Conservation (phyloP, 2,888 invertebrate genomes). For the Exocentrus adspersus region DNA sequence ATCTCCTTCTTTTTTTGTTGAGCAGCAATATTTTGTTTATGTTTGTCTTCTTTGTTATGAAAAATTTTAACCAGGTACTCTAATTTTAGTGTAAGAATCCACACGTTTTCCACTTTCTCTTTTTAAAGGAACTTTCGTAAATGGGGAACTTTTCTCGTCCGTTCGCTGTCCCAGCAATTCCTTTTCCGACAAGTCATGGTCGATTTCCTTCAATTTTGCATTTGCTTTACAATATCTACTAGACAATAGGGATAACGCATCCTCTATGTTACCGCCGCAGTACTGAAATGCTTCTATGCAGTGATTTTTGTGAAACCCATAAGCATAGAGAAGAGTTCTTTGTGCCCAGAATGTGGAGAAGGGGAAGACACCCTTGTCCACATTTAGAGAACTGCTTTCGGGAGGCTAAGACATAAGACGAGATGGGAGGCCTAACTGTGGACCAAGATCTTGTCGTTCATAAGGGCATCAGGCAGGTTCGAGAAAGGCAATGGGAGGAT, state of each 20-base stretch:
- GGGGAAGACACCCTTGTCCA: no score
- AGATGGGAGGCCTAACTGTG: no score
- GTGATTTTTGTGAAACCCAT: slow-evolving; percentile 79
- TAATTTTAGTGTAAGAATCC: slow-evolving; percentile 75
- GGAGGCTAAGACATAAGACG: no score
- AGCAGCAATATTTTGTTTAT: slow-evolving; percentile 44
- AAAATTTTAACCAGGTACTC: slow-evolving; percentile 70
- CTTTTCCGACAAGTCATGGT: slow-evolving; percentile 63
- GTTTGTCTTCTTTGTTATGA: slow-evolving; percentile 63
- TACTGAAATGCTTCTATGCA: slow-evolving; percentile 78
- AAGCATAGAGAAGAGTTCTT: no score
- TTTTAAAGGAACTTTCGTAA: slow-evolving; percentile 75
- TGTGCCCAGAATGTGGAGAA: no score
- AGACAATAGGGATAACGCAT: slow-evolving; percentile 76
- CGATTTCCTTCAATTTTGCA: slow-evolving; percentile 39
- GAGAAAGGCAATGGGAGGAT: no score
- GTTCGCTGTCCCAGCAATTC: slow-evolving; percentile 73
- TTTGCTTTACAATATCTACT: slow-evolving; percentile 73
- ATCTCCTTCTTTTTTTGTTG: slow-evolving; percentile 67
- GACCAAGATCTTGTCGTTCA: no score
- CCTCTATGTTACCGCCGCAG: slow-evolving; percentile 75
- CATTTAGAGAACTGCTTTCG: no score
- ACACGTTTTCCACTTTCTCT: slow-evolving; percentile 78
- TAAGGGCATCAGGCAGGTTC: no score
- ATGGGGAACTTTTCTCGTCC: slow-evolving; percentile 80